Conservation (phyloP, 2,113 vertebrate genomes). For the Oreochromis spilurus region DNA sequence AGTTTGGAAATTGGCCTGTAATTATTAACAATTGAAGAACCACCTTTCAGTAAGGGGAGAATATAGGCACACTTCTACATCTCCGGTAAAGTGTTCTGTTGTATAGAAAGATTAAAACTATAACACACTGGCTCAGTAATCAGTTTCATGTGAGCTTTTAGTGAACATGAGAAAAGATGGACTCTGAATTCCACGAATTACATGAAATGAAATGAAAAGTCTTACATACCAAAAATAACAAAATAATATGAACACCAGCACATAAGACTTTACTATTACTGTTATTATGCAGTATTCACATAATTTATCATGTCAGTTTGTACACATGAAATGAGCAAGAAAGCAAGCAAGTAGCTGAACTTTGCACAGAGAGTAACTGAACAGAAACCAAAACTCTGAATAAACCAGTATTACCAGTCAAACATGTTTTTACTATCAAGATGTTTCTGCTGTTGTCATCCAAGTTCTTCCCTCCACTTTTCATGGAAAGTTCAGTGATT, state of each 20-base stretch:
- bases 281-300: background rate
- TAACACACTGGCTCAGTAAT: background rate
- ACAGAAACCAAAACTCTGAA: background rate
- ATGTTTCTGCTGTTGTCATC: background rate
- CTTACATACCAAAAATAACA: background rate
- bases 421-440: background rate
- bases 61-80: background rate
- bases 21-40: background rate
- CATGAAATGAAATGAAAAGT: accelerated
- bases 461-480: background rate
- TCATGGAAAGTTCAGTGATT: accelerated
- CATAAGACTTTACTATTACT: background rate
- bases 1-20: accelerated
- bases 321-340: background rate
- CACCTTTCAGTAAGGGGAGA: background rate
- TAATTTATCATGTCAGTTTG: background rate
- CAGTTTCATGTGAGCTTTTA: background rate
- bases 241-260: background rate
- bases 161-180: background rate
- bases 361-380: background rate
- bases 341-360: background rate
- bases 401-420: background rate
- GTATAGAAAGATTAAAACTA: background rate
- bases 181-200: background rate
- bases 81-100: background rate